Evolutionary conservation across 2,888 invertebrate species (phyloP), one percentile per base, ranked within the genome.

Genomic region (Dione vanillae): DNA sequence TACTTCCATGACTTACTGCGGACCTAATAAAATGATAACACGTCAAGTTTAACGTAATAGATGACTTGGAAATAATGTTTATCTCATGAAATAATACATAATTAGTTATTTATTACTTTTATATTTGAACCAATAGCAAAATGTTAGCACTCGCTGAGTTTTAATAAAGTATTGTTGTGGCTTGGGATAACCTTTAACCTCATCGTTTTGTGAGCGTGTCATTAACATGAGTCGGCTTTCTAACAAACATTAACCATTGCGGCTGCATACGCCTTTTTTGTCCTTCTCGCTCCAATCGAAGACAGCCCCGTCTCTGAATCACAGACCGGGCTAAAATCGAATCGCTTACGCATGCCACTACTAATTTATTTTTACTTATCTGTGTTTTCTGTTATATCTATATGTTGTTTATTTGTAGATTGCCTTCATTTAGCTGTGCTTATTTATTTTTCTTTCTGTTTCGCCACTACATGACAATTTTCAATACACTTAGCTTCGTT

Each of bases 151-250:
- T 58, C 56, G 61, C 75, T 82, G 80, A 80, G 76, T 76, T 67
- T 76, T 59, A 74, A 76, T 79, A 85, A 92, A 92, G 92, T 92
- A 87, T 93, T 93, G 92, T 93, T 93, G 92, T 93, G 92, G 92
- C 91, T 91, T 92, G 89, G 90, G 90, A 85, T 79, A 82, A 84
- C 72, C 75, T 76, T 71, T 79, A 82, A 84, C 74, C 76, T 75
- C 71, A 76, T 78, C 72, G 76, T 81, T 78, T 72, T 75, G 75
- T 77, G 77, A 78, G 72, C 72, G 74, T 82, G 78, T 83, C 82
- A 86, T 86, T 86, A 86, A 89, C 85, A 82, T 73, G 71, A 71
- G 78, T 80, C 80, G 79, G 85, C 86, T 86, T 86, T 81, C 79
- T 85, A 83, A 82, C 78, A 77, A 85, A 86, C 86, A 82, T 81